A percentile compares a stretch with the other conserved stretches of the same genome.
These are phyloP conservation scores for Pampus argenteus DNA, from an alignment of 2,797 vertebrate species.

Conservation along the genomic window DNA sequence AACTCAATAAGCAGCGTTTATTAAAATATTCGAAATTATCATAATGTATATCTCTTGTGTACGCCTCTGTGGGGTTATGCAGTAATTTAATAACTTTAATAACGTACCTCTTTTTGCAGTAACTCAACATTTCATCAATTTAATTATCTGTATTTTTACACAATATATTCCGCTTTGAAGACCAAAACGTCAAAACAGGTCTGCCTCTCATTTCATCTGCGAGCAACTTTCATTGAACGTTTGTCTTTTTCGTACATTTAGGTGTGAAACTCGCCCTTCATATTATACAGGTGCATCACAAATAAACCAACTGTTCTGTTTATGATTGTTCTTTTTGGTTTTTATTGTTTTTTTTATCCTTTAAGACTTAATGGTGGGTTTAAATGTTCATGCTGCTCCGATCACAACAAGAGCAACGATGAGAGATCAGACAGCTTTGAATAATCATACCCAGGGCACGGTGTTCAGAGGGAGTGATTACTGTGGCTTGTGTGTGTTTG, in stretches of 20 bases:
- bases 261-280: neutral
- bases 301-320: constrained; percentile 6
- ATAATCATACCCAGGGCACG: constrained; percentile 68
- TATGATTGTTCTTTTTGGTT: constrained; percentile 5
- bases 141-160: neutral
- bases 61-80: neutral
- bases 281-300: neutral
- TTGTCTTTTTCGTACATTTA: neutral
- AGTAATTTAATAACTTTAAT: neutral
- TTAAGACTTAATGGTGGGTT: constrained; percentile 62
- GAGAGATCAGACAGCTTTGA: constrained; percentile 69
- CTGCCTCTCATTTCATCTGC: neutral
- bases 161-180: neutral
- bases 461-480: constrained; percentile 59
- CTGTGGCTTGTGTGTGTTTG: constrained; percentile 24
- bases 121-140: no score
- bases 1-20: neutral
- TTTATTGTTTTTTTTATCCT: constrained; percentile 31
- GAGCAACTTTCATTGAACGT: neutral
- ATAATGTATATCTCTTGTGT: neutral
- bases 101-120: no score
- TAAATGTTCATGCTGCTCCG: constrained; percentile 61
- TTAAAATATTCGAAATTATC: neutral
- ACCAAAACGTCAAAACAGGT: neutral
- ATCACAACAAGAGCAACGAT: constrained; percentile 65